These are phyloP conservation scores for Pachyramphus minor DNA, from an alignment of 2,113 vertebrate genomes.

Conservation along the genomic window DNA sequence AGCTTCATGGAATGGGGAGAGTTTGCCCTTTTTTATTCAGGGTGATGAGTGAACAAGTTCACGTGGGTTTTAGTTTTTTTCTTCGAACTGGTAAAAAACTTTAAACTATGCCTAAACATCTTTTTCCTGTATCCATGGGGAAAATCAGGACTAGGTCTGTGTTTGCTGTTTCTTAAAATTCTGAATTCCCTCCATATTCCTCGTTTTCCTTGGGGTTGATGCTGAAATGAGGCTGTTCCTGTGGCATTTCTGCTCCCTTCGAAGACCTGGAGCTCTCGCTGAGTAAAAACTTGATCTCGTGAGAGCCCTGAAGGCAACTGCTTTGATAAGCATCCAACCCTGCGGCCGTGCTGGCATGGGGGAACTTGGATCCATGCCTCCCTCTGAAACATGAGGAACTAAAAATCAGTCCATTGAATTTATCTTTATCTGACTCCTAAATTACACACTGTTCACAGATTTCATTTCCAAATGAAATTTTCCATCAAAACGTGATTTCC, in stretches of 20 bases:
- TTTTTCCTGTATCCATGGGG: neutral
- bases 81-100: neutral
- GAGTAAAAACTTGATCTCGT: neutral
- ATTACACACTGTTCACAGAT: neutral
- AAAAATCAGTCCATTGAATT: conserved; percentile 13
- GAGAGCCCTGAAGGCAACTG: neutral
- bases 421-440: neutral
- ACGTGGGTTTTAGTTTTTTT: neutral
- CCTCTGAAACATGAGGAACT: neutral
- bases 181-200: neutral
- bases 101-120: neutral
- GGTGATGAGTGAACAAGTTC: conserved; percentile 29
- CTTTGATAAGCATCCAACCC: conserved; percentile 31
- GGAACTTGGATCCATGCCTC: conserved; percentile 15
- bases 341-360: neutral
- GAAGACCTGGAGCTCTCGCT: neutral
- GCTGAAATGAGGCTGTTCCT: neutral
- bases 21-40: conserved; percentile 32
- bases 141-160: neutral
- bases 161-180: neutral
- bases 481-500: neutral
- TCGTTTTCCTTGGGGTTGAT: neutral
- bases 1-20: neutral
- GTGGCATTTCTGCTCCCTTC: neutral
- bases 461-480: neutral